These are phyloP conservation scores for Mesorhabditis belari DNA, from an alignment of 2,888 invertebrate genomes.

Conservation along the genomic window DNA sequence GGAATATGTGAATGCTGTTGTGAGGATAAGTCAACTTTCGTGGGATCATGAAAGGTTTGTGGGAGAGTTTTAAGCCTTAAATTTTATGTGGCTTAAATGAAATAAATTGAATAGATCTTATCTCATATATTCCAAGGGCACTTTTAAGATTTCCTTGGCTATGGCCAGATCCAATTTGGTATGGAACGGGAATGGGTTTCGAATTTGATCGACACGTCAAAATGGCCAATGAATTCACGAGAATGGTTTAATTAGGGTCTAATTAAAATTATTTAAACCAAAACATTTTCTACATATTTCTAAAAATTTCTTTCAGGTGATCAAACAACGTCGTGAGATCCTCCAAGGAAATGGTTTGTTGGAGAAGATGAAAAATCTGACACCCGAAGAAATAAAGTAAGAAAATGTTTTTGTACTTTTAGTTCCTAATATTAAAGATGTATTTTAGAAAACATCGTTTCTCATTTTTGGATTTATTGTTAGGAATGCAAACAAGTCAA, in stretches of 20 bases:
- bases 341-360: constrained; percentile 6
- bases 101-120: too few relatives aligned
- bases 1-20: constrained; percentile 21
- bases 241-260: constrained; percentile 4
- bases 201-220: constrained; percentile 7
- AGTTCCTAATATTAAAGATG: background rate
- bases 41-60: constrained; percentile 14
- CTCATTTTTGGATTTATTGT: constrained; percentile 58
- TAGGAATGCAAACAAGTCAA: constrained; percentile 53
- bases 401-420: background rate
- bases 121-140: background rate
- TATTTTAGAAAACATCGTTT: constrained; percentile 17
- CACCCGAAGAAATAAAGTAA: background rate
- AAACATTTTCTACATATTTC: background rate
- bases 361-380: background rate
- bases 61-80: too few relatives aligned
- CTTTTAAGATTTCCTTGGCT: constrained; percentile 58
- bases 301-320: constrained; percentile 2
- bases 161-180: constrained; percentile 60
- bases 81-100: too few relatives aligned
- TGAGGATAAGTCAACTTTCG: constrained; percentile 17
- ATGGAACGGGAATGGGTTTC: constrained; percentile 57
- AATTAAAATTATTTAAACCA: background rate
- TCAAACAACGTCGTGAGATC: constrained; percentile 39
- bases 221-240: constrained; percentile 12